These are phyloP conservation scores for Vanessa tameamea DNA, from an alignment of 1,140 invertebrate genomes.

Conservation along the genomic window DNA sequence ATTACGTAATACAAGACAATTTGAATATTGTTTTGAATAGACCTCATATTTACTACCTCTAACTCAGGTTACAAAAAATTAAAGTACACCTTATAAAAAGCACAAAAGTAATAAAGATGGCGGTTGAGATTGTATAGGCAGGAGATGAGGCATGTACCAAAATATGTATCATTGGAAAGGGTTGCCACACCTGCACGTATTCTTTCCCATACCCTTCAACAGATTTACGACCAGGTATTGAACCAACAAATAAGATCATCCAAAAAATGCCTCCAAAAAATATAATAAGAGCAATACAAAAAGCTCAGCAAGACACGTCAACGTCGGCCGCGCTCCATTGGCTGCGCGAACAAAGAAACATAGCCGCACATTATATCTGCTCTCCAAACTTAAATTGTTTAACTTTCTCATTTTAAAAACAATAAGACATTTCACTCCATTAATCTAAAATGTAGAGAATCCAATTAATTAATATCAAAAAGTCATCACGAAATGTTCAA, in stretches of 20 bases:
- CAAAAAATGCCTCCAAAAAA: conserved; percentile 72
- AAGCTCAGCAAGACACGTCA: conserved; percentile 70
- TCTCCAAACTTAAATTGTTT: conserved; percentile 50
- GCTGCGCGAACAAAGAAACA: conserved; percentile 75
- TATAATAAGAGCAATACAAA: conserved; percentile 77
- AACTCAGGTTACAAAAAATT: neutral
- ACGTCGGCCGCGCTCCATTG: conserved; percentile 71
- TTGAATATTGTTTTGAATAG: too few relatives aligned
- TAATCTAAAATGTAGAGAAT: neutral
- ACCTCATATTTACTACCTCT: too few relatives aligned
- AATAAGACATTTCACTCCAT: conserved; percentile 22
- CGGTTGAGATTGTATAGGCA: conserved; percentile 5
- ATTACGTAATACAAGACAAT: too few relatives aligned
- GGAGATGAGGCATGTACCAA: conserved; percentile 13
- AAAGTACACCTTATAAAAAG: conserved; percentile 4
- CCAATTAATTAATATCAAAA: neutral
- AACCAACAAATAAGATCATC: conserved; percentile 76
- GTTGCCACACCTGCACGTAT: conserved; percentile 73
- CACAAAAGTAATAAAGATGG: conserved; percentile 11
- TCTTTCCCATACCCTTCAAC: conserved; percentile 58
- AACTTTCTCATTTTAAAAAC: conserved; percentile 34
- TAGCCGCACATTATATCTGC: conserved; percentile 67
- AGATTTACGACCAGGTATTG: conserved; percentile 76
- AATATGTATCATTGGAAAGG: conserved; percentile 52
- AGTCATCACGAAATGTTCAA: neutral